A percentile compares a stretch with the other conserved stretches of the same genome.
Conservation (phyloP, 2,797 vertebrate species). For the Mus spretus region DNA sequence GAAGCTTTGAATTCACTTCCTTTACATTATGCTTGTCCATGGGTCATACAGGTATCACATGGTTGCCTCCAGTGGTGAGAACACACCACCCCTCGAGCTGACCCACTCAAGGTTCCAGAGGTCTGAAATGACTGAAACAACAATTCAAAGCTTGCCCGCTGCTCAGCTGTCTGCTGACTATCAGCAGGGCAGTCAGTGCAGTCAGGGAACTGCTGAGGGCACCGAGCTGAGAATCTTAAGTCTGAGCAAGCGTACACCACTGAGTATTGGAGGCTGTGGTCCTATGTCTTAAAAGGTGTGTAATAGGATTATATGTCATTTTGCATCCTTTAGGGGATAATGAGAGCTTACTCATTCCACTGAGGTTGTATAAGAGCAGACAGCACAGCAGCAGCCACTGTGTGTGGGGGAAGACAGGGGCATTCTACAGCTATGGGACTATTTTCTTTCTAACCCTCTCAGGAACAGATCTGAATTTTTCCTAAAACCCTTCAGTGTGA, state of each 20-base stretch:
- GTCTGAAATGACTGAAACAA: background rate
- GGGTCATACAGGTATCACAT: background rate
- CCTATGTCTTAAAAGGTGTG: background rate
- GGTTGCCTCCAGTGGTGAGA: background rate
- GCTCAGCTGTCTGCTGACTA: background rate
- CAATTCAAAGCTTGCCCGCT: background rate
- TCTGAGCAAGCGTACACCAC: background rate
- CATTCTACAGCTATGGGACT: background rate
- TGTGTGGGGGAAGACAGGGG: background rate
- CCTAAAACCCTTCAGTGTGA: background rate
- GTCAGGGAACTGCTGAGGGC: background rate
- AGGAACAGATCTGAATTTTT: background rate
- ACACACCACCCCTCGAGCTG: no score
- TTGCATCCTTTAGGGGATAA: background rate
- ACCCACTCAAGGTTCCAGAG: background rate
- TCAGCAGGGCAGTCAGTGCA: background rate
- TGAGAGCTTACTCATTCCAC: background rate
- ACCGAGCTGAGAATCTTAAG: background rate
- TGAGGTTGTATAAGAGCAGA: background rate
- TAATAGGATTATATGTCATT: background rate
- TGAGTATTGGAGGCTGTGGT: no score
- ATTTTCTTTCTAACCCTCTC: background rate
- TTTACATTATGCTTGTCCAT: background rate
- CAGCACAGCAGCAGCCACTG: background rate
- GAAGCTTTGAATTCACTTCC: background rate